These are phyloP conservation scores for Rhyacophila evoluta DNA, from an alignment of 2,888 invertebrate species.

Conservation along the genomic window DNA sequence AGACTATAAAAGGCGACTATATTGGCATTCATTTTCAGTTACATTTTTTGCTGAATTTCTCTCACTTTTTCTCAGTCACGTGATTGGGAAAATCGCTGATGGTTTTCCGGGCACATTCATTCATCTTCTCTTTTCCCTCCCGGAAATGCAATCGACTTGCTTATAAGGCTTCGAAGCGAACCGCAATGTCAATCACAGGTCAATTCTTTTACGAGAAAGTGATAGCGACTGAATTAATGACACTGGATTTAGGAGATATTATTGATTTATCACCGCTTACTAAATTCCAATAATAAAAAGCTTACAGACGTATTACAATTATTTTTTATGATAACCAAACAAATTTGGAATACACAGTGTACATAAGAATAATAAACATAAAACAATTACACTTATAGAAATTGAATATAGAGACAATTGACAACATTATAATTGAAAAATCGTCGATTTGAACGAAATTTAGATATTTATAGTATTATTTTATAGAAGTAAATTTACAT, in stretches of 20 bases:
- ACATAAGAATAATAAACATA: no score
- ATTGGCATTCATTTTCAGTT: neutral
- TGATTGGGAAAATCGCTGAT: constrained; percentile 38
- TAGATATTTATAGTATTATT: no score
- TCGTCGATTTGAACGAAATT: no score
- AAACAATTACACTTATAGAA: no score
- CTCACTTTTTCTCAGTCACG: constrained; percentile 13
- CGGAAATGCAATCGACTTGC: constrained; percentile 37
- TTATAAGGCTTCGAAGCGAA: constrained; percentile 2
- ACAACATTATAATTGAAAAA: no score
- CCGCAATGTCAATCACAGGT: constrained; percentile 45
- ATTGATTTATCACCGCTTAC: neutral
- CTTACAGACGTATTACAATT: no score
- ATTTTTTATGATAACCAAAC: no score
- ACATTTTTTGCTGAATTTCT: constrained; percentile 16
- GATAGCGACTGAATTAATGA: neutral
- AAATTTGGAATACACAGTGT: no score
- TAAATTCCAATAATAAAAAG: no score
- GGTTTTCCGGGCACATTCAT: constrained; percentile 35
- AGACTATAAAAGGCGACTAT: no score
- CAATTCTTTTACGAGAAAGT: constrained; percentile 36
- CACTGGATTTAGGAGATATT: neutral
- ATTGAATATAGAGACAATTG: no score
- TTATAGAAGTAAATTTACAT: no score
- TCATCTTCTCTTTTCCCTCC: constrained; percentile 29